Conservation (phyloP, 2,888 invertebrate species). For the Flexamia atlantica region DNA sequence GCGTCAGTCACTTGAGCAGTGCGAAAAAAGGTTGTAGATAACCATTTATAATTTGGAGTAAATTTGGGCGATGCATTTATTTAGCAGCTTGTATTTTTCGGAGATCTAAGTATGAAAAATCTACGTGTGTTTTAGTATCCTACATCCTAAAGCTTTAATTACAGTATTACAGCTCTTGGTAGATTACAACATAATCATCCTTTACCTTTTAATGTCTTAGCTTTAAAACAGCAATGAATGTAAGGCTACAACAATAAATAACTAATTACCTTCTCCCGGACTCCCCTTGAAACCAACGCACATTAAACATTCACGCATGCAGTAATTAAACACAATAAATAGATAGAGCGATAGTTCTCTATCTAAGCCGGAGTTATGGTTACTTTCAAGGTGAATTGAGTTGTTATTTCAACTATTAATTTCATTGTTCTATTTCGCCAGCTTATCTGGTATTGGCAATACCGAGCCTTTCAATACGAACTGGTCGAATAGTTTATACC, state of each 20-base stretch:
- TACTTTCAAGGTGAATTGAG: slow-evolving; percentile 55
- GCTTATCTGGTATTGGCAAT: slow-evolving; percentile 4
- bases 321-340: slow-evolving; percentile 50
- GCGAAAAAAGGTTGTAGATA: too few species aligned
- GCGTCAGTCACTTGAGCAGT: too few species aligned
- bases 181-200: too few species aligned
- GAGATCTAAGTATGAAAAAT: too few species aligned
- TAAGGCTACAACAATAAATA: neutral
- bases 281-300: slow-evolving; percentile 8
- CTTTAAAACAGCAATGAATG: too few species aligned
- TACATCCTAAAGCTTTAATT: too few species aligned
- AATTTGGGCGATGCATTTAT: too few species aligned
- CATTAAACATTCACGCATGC: slow-evolving; percentile 37
- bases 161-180: too few species aligned
- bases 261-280: neutral
- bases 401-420: slow-evolving; percentile 48
- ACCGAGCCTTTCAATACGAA: slow-evolving; percentile 22
- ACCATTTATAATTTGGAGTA: too few species aligned
- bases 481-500: slow-evolving; percentile 33
- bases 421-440: slow-evolving; percentile 53
- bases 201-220: too few species aligned
- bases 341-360: slow-evolving; percentile 33
- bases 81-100: too few species aligned
- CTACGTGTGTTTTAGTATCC: too few species aligned
- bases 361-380: slow-evolving; percentile 29